A percentile compares a stretch with the other conserved stretches of the same genome.
These are phyloP conservation scores for Beroe ovata DNA, from an alignment of 37 sponge, comb jelly and placozoan species.

Conservation along the genomic window DNA sequence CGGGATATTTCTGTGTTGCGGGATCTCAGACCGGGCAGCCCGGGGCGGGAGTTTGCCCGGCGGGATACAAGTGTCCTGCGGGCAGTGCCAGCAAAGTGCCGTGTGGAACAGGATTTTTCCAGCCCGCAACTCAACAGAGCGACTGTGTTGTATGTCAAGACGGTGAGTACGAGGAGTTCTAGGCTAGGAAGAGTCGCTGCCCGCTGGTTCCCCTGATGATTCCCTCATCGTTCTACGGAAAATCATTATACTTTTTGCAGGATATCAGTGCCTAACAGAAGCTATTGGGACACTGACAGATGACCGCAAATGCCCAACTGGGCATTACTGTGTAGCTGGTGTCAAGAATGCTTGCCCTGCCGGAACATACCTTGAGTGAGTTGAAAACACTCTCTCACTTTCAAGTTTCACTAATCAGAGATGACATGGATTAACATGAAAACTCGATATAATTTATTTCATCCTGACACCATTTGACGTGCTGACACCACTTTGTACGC, in stretches of 20 bases:
- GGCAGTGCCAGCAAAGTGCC: slow-evolving; percentile 24
- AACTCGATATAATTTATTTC: not conserved
- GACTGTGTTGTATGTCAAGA: slow-evolving; percentile 14
- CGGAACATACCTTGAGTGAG: slow-evolving; percentile 6
- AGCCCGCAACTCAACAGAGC: slow-evolving; percentile 16
- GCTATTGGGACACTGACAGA: not conserved
- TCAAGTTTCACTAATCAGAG: too few relatives aligned
- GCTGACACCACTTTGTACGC: too few relatives aligned
- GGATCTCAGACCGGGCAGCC: slow-evolving; percentile 3
- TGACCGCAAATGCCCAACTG: slow-evolving; percentile 27
- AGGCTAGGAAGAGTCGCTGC: too few relatives aligned
- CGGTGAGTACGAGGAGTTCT: too few relatives aligned
- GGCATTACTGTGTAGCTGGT: slow-evolving; percentile 34
- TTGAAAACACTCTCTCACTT: too few relatives aligned
- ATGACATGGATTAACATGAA: too few relatives aligned
- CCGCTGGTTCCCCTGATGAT: too few relatives aligned
- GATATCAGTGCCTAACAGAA: slow-evolving; percentile 2
- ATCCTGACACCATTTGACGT: too few relatives aligned
- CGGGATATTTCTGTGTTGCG: slow-evolving; percentile 67
- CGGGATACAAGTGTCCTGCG: slow-evolving; percentile 39
- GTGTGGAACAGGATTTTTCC: slow-evolving; percentile 5
- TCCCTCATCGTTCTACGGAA: too few relatives aligned
- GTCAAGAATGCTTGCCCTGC: slow-evolving; percentile 28
- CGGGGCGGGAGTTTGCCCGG: slow-evolving; percentile 5
- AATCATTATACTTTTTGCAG: too few relatives aligned